A percentile compares a stretch with the other conserved stretches of the same genome.
phyloP scores from a whole-genome alignment of 2,797 vertebrate genomes.

The Oreochromis mossambicus region DNA sequence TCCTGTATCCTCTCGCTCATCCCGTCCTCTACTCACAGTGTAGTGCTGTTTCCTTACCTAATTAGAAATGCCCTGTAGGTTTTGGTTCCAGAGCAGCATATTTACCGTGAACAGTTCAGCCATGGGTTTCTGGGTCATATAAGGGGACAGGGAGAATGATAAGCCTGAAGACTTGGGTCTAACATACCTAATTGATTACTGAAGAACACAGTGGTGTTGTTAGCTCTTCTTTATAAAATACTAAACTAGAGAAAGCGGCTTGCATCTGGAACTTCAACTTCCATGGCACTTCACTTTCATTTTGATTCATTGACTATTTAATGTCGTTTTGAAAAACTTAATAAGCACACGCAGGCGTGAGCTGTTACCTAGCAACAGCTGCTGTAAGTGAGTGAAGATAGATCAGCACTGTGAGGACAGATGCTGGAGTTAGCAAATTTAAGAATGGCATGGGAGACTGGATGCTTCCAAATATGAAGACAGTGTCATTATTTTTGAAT shows the following conservation, averaged over 20 bases:
- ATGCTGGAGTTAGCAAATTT: conserved; percentile 17
- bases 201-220: background rate
- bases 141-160: conserved; percentile 3
- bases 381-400: conserved; percentile 36
- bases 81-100: conserved; percentile 55
- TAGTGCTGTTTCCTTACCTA: conserved; percentile 61
- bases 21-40: conserved; percentile 1
- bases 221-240: background rate
- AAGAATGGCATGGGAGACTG: background rate
- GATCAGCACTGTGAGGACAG: conserved; percentile 25
- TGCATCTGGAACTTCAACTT: background rate
- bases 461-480: background rate
- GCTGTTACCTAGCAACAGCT: conserved; percentile 63
- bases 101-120: conserved; percentile 65
- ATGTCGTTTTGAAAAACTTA: conserved; percentile 27
- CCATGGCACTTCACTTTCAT: background rate
- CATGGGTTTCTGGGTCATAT: conserved; percentile 65
- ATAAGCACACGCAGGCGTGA: conserved; percentile 19
- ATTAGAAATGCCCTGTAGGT: conserved; percentile 69
- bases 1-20: conserved; percentile 13
- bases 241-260: background rate
- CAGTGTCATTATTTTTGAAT: background rate
- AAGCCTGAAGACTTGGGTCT: conserved; percentile 15
- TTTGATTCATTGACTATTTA: conserved; percentile 4
- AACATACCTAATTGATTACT: conserved; percentile 20